Percentiles rank a stretch among this genome's conserved stretches.
phyloP scores from a whole-genome alignment of 2,113 vertebrate genomes.

The Sula dactylatra region DNA sequence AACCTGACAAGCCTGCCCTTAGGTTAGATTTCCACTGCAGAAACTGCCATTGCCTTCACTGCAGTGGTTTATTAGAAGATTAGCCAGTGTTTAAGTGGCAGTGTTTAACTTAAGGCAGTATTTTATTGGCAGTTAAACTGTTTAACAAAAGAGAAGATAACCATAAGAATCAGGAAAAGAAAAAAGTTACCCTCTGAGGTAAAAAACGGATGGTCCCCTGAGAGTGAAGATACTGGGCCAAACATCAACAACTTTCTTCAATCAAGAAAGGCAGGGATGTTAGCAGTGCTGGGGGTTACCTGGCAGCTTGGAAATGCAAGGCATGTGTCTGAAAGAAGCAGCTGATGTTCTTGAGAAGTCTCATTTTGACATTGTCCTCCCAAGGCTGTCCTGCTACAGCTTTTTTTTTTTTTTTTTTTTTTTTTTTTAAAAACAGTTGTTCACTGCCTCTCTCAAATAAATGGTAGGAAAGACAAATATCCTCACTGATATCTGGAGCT shows the following conservation, averaged over 20 bases:
- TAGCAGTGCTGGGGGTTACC: background rate
- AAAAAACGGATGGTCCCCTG: background rate
- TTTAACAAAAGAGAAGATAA: background rate
- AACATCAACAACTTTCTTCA: background rate
- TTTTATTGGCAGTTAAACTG: background rate
- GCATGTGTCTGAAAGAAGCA: background rate
- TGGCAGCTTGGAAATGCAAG: background rate
- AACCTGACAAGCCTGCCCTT: background rate
- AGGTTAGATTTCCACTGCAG: background rate
- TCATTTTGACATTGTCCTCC: background rate
- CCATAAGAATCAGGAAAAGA: background rate
- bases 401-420: background rate
- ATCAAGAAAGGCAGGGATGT: background rate
- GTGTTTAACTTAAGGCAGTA: background rate
- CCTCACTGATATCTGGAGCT: background rate
- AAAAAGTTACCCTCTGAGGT: background rate
- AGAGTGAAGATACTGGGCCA: background rate
- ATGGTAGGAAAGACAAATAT: conserved; percentile 6
- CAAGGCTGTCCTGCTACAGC: background rate
- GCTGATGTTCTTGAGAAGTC: background rate
- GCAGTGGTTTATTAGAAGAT: background rate
- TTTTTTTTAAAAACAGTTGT: background rate
- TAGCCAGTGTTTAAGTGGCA: background rate
- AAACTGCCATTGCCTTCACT: background rate
- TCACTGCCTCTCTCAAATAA: background rate